A percentile compares a stretch with the other conserved stretches of the same genome.
Evolutionary conservation across 2,888 invertebrate genomes (phyloP).

Genomic region (Agriopis marginaria): DNA sequence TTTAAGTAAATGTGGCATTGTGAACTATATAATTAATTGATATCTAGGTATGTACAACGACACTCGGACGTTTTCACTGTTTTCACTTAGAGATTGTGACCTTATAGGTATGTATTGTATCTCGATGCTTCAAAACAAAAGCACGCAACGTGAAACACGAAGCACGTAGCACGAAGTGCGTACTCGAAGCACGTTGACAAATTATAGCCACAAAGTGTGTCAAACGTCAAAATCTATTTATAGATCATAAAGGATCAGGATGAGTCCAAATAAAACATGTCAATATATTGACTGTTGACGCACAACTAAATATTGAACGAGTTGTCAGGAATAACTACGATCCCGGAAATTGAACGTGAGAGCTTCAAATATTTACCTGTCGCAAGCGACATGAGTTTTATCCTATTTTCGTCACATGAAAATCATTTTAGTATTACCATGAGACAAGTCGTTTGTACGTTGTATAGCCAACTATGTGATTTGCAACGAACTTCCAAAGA

Average conservation of each 20-base stretch:
- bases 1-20: no score
- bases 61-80: no score
- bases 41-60: no score
- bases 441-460: background rate
- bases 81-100: no score
- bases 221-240: constrained; percentile 23
- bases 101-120: no score
- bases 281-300: constrained; percentile 50
- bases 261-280: constrained; percentile 47
- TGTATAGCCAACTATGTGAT: background rate
- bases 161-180: no score
- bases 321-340: constrained; percentile 48
- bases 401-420: constrained; percentile 34
- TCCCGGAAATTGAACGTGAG: constrained; percentile 56
- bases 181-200: background rate
- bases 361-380: constrained; percentile 53
- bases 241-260: constrained; percentile 39
- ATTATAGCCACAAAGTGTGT: background rate
- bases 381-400: constrained; percentile 41
- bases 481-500: background rate
- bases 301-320: constrained; percentile 53
- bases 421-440: constrained; percentile 10
- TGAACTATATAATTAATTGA: no score
- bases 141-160: no score
- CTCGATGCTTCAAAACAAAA: no score